Conservation (phyloP, 2,113 vertebrate species). For the Trogon surrucura region DNA sequence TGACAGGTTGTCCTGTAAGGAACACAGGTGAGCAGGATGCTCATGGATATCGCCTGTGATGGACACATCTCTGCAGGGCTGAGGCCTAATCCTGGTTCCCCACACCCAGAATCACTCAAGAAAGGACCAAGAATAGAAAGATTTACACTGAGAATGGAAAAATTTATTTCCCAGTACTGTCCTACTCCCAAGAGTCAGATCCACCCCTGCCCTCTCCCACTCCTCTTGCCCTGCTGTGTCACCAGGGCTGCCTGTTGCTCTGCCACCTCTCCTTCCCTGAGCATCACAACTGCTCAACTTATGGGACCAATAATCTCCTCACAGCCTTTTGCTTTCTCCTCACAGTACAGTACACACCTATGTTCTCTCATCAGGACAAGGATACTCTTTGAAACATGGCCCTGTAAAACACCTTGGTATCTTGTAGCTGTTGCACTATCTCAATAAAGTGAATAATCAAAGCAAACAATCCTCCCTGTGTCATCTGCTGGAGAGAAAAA, state of each 20-base stretch:
- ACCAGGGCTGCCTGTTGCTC: neutral
- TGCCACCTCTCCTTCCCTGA: neutral
- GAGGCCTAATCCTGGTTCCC: neutral
- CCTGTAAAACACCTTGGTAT: neutral
- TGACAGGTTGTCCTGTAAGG: neutral
- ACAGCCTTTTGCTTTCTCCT: neutral
- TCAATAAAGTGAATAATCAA: neutral
- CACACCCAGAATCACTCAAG: neutral
- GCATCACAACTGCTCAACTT: neutral
- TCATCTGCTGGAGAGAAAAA: slow-evolving; percentile 10
- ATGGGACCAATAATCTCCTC: neutral
- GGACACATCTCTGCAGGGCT: neutral
- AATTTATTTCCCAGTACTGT: neutral
- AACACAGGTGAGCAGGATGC: fast-evolving
- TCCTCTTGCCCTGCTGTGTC: neutral
- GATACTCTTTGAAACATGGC: neutral
- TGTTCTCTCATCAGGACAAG: neutral
- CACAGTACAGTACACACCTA: neutral
- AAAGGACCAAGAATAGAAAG: neutral
- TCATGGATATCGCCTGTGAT: neutral
- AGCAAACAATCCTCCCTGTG: neutral
- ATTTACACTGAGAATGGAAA: neutral
- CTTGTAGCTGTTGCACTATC: neutral
- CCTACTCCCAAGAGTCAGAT: neutral
- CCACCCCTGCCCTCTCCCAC: neutral